Percentiles rank a stretch among this genome's conserved stretches.
phyloP scores from a whole-genome alignment of 2,797 vertebrate genomes.

The Diceros bicornis region DNA sequence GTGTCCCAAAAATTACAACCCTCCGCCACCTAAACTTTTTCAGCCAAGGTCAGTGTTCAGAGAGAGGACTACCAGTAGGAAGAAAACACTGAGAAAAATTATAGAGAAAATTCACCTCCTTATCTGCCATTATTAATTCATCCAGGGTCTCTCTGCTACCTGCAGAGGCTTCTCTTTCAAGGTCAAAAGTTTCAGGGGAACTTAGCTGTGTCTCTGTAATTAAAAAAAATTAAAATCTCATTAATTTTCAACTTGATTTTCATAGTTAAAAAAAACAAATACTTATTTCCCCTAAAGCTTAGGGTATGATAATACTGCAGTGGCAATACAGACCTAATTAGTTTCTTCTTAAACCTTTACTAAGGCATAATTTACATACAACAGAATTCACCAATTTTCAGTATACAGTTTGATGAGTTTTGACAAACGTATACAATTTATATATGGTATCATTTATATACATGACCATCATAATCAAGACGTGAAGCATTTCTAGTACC shows the following conservation, averaged over 20 bases:
- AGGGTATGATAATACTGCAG: background rate
- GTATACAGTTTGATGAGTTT: constrained; percentile 34
- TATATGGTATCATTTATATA: constrained; percentile 17
- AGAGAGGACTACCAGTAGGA: constrained; percentile 24
- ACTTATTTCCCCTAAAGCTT: constrained; percentile 37
- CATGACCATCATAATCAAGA: constrained; percentile 22
- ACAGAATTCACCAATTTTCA: constrained; percentile 65
- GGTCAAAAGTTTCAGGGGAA: constrained; percentile 84
- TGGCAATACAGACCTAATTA: background rate
- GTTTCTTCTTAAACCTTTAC: constrained; percentile 61
- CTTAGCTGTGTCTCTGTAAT: constrained; percentile 90
- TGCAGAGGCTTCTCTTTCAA: constrained; percentile 82
- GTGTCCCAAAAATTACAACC: constrained; percentile 23
- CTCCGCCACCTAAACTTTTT: constrained; percentile 57
- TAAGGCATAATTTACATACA: constrained; percentile 34
- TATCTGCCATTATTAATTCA: constrained; percentile 83
- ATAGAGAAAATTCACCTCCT: constrained; percentile 69
- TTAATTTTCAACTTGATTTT: constrained; percentile 68
- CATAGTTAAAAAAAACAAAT: constrained; percentile 12
- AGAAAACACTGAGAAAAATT: constrained; percentile 67
- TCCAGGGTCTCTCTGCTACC: constrained; percentile 68
- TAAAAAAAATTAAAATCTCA: constrained; percentile 70
- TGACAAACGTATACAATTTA: constrained; percentile 55
- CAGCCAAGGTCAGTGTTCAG: constrained; percentile 20
- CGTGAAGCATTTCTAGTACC: constrained; percentile 40